These are phyloP conservation scores for Sycophila sp. DNA, from an alignment of 1,140 invertebrate genomes.

Conservation along the genomic window DNA sequence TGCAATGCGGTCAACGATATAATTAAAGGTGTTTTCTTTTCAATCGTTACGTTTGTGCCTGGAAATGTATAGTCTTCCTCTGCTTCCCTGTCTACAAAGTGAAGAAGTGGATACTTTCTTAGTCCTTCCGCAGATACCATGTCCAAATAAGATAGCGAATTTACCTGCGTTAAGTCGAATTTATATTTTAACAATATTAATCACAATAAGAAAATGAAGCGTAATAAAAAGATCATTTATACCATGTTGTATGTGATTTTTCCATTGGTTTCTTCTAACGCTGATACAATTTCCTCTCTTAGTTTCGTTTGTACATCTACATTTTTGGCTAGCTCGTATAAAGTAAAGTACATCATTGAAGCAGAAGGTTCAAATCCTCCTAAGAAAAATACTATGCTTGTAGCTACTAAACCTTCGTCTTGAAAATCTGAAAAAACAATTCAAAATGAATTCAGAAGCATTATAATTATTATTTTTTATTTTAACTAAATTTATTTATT, in stretches of 20 bases:
- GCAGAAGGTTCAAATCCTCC: slow-evolving; percentile 70
- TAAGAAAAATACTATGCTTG: slow-evolving; percentile 73
- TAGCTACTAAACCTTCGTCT: slow-evolving; percentile 72
- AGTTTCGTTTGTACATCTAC: slow-evolving; percentile 59
- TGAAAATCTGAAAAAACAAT: slow-evolving; percentile 59
- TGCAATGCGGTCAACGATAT: slow-evolving; percentile 71
- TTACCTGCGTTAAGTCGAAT: slow-evolving; percentile 19
- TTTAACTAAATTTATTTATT: neutral
- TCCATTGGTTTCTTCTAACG: slow-evolving; percentile 9
- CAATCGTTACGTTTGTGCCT: slow-evolving; percentile 65
- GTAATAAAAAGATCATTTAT: neutral
- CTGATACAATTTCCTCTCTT: slow-evolving; percentile 56
- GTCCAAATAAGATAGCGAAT: slow-evolving; percentile 41
- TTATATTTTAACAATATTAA: neutral
- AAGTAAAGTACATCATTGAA: slow-evolving; percentile 41
- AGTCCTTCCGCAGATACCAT: slow-evolving; percentile 65
- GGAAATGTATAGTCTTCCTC: slow-evolving; percentile 62
- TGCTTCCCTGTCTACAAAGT: slow-evolving; percentile 64
- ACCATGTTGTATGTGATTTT: slow-evolving; percentile 24
- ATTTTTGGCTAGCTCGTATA: slow-evolving; percentile 64
- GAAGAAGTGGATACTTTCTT: slow-evolving; percentile 70
- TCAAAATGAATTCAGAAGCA: too few species aligned
- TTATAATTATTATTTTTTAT: neutral
- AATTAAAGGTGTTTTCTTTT: slow-evolving; percentile 67
- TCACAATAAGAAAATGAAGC: neutral